phyloP scores from a whole-genome alignment of 1,140 invertebrate species.

The Glomeris maerens region DNA sequence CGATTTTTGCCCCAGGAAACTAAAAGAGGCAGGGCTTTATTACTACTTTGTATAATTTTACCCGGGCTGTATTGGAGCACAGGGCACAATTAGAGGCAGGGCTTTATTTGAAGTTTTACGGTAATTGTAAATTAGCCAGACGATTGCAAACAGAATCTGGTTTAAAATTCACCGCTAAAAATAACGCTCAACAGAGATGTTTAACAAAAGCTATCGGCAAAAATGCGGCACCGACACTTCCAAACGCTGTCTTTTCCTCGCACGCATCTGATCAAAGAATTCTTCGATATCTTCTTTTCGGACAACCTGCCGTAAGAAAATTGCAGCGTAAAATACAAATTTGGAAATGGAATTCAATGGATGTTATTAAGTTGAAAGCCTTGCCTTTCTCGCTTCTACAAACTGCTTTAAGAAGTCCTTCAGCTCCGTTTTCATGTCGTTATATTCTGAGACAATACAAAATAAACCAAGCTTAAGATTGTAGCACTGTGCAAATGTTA shows the following conservation, averaged over 20 bases:
- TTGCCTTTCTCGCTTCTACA: conserved; percentile 56
- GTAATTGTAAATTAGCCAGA: too few relatives aligned
- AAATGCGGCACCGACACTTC: conserved; percentile 21
- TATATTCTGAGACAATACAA: conserved; percentile 46
- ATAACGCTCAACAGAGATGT: too few relatives aligned
- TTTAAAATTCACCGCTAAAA: too few relatives aligned
- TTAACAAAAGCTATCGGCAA: conserved; percentile 17
- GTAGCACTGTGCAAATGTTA: too few relatives aligned
- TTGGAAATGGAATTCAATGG: background rate
- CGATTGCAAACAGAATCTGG: too few relatives aligned
- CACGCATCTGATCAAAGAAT: conserved; percentile 71
- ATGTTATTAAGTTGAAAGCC: conserved; percentile 1
- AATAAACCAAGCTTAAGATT: conserved; percentile 16
- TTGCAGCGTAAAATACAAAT: conserved; percentile 5
- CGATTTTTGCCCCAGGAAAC: too few relatives aligned
- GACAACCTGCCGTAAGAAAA: conserved; percentile 41
- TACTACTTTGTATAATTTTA: too few relatives aligned
- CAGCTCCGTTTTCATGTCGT: conserved; percentile 69
- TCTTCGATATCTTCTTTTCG: conserved; percentile 77
- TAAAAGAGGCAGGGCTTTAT: too few relatives aligned
- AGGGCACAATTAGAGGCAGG: too few relatives aligned
- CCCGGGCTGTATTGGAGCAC: too few relatives aligned
- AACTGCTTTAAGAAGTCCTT: conserved; percentile 74
- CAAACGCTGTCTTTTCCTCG: conserved; percentile 53
- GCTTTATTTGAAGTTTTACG: too few relatives aligned